Conservation (phyloP, 2,888 invertebrate genomes). For the Candidula unifasciata region DNA sequence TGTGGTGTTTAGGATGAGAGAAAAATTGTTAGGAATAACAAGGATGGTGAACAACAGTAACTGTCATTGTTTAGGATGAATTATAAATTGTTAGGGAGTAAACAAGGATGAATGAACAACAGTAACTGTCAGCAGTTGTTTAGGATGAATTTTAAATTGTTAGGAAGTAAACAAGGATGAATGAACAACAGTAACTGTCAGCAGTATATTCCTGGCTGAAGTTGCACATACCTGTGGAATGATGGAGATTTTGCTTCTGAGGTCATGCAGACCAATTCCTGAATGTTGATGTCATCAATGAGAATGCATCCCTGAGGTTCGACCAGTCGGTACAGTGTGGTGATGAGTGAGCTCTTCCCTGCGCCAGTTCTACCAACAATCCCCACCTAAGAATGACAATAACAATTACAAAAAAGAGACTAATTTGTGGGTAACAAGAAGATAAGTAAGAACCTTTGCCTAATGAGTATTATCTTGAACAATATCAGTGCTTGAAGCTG, state of each 20-base stretch:
- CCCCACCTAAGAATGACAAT: constrained; percentile 81
- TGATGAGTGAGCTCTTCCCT: constrained; percentile 84
- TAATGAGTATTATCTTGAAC: no score
- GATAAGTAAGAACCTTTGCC: no score
- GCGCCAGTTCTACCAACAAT: constrained; percentile 81
- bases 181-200: neutral
- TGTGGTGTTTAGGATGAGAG: no score
- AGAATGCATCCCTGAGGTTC: constrained; percentile 87
- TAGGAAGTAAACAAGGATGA: neutral
- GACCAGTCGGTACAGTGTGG: constrained; percentile 89
- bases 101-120: no score
- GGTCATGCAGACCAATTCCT: constrained; percentile 85
- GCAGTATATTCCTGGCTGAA: neutral
- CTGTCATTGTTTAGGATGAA: no score
- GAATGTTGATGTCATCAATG: constrained; percentile 85
- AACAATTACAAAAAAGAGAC: neutral
- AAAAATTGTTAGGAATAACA: no score
- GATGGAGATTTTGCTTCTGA: constrained; percentile 90
- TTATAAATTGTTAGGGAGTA: no score
- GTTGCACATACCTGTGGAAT: constrained; percentile 85
- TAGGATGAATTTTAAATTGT: no score
- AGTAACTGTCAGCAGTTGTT: no score
- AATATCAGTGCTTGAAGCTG: no score
- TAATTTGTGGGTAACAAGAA: no score
- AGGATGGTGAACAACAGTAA: no score